phyloP scores from a whole-genome alignment of 1,140 invertebrate species.

The Eubasilissa regina region DNA sequence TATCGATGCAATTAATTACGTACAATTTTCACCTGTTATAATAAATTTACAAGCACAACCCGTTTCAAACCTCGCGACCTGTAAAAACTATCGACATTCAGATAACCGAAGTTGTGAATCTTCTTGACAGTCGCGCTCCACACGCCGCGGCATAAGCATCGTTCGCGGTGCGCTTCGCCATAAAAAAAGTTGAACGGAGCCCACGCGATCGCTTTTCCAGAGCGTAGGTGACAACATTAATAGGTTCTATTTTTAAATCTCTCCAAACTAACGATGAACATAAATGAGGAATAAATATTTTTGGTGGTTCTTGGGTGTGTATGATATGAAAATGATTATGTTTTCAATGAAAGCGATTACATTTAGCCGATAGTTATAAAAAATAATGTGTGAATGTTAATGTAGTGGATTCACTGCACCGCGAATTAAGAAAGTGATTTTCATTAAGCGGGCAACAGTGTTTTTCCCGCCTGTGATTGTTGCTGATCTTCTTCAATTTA shows the following conservation, averaged over 20 bases:
- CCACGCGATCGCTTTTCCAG: constrained; percentile 22
- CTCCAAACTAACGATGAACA: too few relatives aligned
- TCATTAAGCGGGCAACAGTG: constrained; percentile 12
- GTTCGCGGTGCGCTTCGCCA: background rate
- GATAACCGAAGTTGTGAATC: constrained; percentile 39
- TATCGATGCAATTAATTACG: background rate
- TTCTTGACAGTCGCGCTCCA: constrained; percentile 51
- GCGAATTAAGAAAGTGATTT: constrained; percentile 47
- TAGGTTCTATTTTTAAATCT: background rate
- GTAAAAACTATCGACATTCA: constrained; percentile 34
- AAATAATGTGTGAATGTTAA: constrained; percentile 36
- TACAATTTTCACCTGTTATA: constrained; percentile 25
- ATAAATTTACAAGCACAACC: constrained; percentile 31
- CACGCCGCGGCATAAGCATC: constrained; percentile 44
- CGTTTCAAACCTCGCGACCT: constrained; percentile 33
- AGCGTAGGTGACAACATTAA: background rate
- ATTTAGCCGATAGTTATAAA: constrained; percentile 10
- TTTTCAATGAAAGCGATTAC: constrained; percentile 29
- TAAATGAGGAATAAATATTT: background rate
- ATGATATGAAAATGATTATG: background rate
- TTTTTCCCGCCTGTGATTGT: constrained; percentile 41
- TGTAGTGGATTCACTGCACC: constrained; percentile 33
- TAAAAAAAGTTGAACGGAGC: background rate
- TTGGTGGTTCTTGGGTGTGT: background rate
- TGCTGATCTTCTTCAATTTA: constrained; percentile 29